Evolutionary conservation across 2,888 invertebrate genomes (phyloP), one percentile per base, ranked within the genome.

Genomic region (Euplexia lucipara): DNA sequence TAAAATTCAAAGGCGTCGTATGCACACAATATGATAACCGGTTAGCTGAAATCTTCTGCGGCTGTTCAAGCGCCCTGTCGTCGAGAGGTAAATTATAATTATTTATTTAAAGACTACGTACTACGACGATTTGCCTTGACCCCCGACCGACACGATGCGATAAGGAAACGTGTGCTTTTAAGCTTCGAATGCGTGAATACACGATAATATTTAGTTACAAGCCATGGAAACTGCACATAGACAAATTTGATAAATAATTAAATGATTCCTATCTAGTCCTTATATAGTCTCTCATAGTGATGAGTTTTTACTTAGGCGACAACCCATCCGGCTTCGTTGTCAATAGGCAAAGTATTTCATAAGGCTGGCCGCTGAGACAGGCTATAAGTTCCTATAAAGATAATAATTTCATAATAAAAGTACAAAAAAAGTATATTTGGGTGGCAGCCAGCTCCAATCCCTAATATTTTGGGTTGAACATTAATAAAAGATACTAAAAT

Each of bases 1-100:
- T 78, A 75, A 57, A 59, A 75, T 79, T 70, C 79, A 75, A 70
- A 59, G 65, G 45, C 56, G 64, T 61, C 35, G 51, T 68, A 54
- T 63, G 70, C 42, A 66, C 70, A 63, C 65, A 69, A 44, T 69
- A 51, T 57, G 42, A 54, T 57, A 75, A 78, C 75, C 57, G 70
- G 70, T 78, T 60, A 10, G 34, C 63, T 60, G 63, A 68, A 75
- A 49, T 57, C 9, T 26, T 10, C 57, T 60, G 16, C 26, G 45
- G n/a, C 26, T 32, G 35, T 39, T 54, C 26, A 45, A 49, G 32
- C 22, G 34, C n/a, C 8, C 39, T 41, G 35, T 22, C 26, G 44
- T 20, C 22, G 18, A 48, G 48, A 59, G 37, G 35, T 54, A 58
- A 54, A 59, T 44, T 9, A 54, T 60, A 54, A 59, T 44, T 9